Percentiles rank a stretch among this genome's conserved stretches.
Evolutionary conservation across 1,140 invertebrate species (phyloP).

Genomic region (Scylla paramamosain): DNA sequence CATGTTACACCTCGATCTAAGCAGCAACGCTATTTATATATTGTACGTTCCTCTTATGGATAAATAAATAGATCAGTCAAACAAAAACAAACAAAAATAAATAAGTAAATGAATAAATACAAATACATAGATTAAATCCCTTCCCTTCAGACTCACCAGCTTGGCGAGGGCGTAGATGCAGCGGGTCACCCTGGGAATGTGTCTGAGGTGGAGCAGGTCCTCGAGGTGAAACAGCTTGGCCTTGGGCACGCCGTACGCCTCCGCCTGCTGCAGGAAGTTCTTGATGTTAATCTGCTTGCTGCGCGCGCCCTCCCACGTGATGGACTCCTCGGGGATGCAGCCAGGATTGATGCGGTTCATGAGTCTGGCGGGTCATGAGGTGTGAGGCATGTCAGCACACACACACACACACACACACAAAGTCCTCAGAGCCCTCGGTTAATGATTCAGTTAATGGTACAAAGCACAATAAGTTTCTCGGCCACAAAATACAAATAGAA

Average conservation of each 20-base stretch:
- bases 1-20: too few species aligned
- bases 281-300: slow-evolving; percentile 79
- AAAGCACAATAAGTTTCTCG: too few species aligned
- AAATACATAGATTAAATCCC: background rate
- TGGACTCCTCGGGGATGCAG: slow-evolving; percentile 78
- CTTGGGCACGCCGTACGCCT: slow-evolving; percentile 78
- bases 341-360: slow-evolving; percentile 79
- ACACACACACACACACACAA: background rate
- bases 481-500: too few species aligned
- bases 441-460: background rate
- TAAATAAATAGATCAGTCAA: background rate
- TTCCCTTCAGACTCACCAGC: slow-evolving; percentile 73
- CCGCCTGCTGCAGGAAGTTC: slow-evolving; percentile 78
- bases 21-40: too few species aligned
- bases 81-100: background rate
- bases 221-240: slow-evolving; percentile 79
- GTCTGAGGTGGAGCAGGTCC: slow-evolving; percentile 78
- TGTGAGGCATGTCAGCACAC: background rate
- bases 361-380: slow-evolving; percentile 71
- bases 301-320: slow-evolving; percentile 77
- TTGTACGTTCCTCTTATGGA: background rate
- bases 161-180: slow-evolving; percentile 79
- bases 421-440: background rate
- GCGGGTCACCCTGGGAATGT: slow-evolving; percentile 79
- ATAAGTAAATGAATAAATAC: background rate